These are phyloP conservation scores for Drosophila atripex DNA, from an alignment of 2,888 invertebrate species.

Conservation along the genomic window DNA sequence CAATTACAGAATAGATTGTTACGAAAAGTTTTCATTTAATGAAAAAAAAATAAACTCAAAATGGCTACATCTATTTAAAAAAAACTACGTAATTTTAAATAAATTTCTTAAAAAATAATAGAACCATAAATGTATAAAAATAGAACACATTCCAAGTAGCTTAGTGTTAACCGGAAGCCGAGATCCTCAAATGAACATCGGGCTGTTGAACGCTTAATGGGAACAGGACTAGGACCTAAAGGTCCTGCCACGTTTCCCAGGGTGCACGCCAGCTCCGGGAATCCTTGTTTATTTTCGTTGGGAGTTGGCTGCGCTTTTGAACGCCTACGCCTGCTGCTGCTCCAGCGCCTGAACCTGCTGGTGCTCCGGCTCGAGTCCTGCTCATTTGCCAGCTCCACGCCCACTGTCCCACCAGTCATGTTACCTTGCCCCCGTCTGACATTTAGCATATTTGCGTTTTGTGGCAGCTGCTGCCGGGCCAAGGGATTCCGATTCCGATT, in stretches of 20 bases:
- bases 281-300: conserved; percentile 64
- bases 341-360: conserved; percentile 4
- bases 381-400: conserved; percentile 10
- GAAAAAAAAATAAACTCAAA: too few species aligned
- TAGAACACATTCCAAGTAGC: not conserved
- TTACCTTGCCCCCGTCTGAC: conserved; percentile 56
- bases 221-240: conserved; percentile 9
- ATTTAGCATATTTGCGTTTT: conserved; percentile 79
- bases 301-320: conserved; percentile 58
- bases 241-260: conserved; percentile 37
- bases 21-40: too few species aligned
- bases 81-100: not conserved
- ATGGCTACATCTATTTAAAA: too few species aligned
- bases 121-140: not conserved
- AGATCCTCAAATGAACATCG: conserved; percentile 45
- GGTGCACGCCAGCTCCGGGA: conserved; percentile 66
- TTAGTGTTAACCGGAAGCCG: conserved; percentile 31
- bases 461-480: conserved; percentile 60
- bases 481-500: conserved; percentile 28
- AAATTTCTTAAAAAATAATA: not conserved
- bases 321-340: conserved; percentile 26
- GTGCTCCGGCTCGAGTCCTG: conserved; percentile 1
- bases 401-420: conserved; percentile 14
- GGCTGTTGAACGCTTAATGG: conserved; percentile 56
- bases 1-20: not conserved